Conservation (phyloP, 2,113 vertebrate genomes). For the Dendrocopos noguchii region DNA sequence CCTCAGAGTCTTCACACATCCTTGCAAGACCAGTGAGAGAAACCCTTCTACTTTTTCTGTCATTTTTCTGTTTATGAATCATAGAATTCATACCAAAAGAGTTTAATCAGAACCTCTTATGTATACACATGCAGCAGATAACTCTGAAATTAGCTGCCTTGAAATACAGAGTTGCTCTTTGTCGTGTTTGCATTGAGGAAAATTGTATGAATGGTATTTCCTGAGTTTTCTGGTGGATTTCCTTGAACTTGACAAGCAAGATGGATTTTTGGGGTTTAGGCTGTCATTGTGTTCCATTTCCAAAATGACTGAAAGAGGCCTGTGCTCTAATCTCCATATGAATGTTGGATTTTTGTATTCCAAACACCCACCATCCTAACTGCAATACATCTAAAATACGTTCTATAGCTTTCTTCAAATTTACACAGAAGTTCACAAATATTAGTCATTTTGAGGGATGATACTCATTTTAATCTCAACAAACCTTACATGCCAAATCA, state of each 20-base stretch:
- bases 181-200: not conserved
- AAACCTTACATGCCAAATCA: not conserved
- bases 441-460: not conserved
- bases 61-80: not conserved
- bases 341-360: slow-evolving; percentile 33
- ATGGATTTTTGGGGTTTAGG: not conserved
- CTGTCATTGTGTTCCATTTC: not conserved
- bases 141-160: not conserved
- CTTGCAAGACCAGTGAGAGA: not conserved
- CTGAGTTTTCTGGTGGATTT: not conserved
- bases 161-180: not conserved
- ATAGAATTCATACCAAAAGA: not conserved
- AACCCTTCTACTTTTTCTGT: not conserved
- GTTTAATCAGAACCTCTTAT: not conserved
- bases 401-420: not conserved
- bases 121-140: not conserved
- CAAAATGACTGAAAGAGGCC: not conserved
- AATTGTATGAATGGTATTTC: not conserved
- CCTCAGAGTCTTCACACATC: not conserved
- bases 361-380: slow-evolving; percentile 13
- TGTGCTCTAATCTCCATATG: slow-evolving; percentile 18
- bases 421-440: not conserved
- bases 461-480: not conserved
- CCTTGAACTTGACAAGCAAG: not conserved
- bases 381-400: slow-evolving; percentile 26